Percentiles rank a stretch among this genome's conserved stretches.
Evolutionary conservation across 1,140 invertebrate genomes (phyloP).

Genomic region (Caenorhabditis brenneri): DNA sequence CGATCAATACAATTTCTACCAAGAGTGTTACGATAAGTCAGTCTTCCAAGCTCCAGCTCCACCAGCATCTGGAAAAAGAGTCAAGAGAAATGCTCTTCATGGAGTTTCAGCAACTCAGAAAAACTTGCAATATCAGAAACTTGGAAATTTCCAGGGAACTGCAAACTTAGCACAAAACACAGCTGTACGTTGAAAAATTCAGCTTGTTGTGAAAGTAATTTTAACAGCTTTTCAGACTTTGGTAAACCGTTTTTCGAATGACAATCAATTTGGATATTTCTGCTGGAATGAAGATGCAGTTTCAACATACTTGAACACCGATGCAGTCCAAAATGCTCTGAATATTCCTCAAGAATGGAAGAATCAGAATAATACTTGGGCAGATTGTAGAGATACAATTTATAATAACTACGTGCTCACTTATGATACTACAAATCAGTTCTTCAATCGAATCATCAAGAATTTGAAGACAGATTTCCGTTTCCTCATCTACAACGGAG

Average conservation of each 20-base stretch:
- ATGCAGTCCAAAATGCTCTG: slow-evolving; percentile 52
- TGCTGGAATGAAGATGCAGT: slow-evolving; percentile 58
- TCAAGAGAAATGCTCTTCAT: neutral
- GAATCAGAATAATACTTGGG: slow-evolving; percentile 40
- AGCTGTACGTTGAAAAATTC: neutral
- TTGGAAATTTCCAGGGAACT: neutral
- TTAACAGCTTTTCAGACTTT: slow-evolving; percentile 13
- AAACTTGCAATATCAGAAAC: neutral
- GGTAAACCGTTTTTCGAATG: slow-evolving; percentile 53
- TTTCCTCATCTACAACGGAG: slow-evolving; percentile 74
- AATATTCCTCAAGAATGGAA: slow-evolving; percentile 48
- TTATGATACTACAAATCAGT: slow-evolving; percentile 11
- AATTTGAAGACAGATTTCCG: slow-evolving; percentile 52
- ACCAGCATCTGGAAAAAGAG: neutral
- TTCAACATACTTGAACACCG: slow-evolving; percentile 45
- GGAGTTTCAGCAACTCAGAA: slow-evolving; percentile 4
- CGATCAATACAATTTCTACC: slow-evolving; percentile 57
- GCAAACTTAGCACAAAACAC: slow-evolving; percentile 22
- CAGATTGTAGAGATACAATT: slow-evolving; percentile 51
- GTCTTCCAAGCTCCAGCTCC: slow-evolving; percentile 7
- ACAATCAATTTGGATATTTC: slow-evolving; percentile 54
- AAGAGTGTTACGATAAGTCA: slow-evolving; percentile 52
- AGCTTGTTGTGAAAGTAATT: neutral
- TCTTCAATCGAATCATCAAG: slow-evolving; percentile 48
- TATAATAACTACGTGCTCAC: slow-evolving; percentile 55